Evolutionary conservation across 2,113 vertebrate genomes (phyloP), one percentile per base, ranked within the genome.

Genomic region (Hippocampus zosterae): DNA sequence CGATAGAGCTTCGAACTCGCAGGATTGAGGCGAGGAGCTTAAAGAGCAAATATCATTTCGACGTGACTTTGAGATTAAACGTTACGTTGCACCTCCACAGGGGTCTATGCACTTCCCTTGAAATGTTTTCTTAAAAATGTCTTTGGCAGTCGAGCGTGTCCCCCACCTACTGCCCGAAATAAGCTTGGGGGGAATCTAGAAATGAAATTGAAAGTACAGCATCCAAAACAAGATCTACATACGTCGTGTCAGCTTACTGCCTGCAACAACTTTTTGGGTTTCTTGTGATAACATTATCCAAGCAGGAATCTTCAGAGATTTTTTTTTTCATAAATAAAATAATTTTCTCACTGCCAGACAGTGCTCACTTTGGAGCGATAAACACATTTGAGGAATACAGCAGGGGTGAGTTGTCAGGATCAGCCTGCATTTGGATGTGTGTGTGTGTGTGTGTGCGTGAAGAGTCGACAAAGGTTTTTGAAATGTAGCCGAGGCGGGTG

Each of bases 401-500:
- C n/a, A 33, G 13, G 15, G 53, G 21, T 40, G 41, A 12, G 10
- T 57, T 29, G 61, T 15, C 10, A 18, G n/a, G 18, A 18, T 60
- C 60, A 23, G 61, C 11, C 21, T 13, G 3, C n/a, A 3, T 7
- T 42, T 42, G 40, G n/a, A 13, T 66, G n/a, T 11, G 53, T 56
- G 53, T 25, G n/a, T n/a, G 69, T 41, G 61, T 64, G n/a, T n/a
- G 33, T 64, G 61, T 10, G 59, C 41, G 40, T 48, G 15, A 42
- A n/a, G n/a, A n/a, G n/a, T n/a, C n/a, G n/a, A n/a, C n/a, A n/a
- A 83, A 81, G 78, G 71, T 77, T 85, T 77, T 73, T 66, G 60
- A 29, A 59, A 71, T 77, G 70, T 82, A 89, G 69, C 57, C 25
- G 71, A 79, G 84, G 83, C 82, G 89, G 82, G 79, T 90, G 89